A percentile compares a stretch with the other conserved stretches of the same genome.
phyloP scores from a whole-genome alignment of 2,888 invertebrate species.

The Lepidocyrtoides sp. region DNA sequence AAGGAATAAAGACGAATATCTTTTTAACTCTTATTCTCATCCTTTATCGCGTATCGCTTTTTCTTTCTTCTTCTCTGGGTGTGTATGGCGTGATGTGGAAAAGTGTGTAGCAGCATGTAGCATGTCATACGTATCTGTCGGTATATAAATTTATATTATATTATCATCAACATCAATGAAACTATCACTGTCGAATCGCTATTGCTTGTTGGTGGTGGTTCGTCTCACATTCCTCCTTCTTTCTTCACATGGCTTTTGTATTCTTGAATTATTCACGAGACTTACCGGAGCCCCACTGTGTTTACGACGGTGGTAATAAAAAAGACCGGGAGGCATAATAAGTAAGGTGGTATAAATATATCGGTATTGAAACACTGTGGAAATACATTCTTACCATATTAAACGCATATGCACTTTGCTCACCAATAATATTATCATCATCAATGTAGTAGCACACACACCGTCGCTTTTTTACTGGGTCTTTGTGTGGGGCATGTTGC shows the following conservation, averaged over 20 bases:
- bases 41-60: constrained; percentile 41
- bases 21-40: constrained; percentile 52
- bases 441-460: constrained; percentile 23
- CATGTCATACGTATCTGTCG: not conserved
- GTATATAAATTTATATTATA: constrained; percentile 49
- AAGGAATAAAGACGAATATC: constrained; percentile 58
- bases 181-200: constrained; percentile 4
- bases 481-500: constrained; percentile 26
- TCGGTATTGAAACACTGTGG: not conserved
- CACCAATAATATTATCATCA: constrained; percentile 16
- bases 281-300: constrained; percentile 65
- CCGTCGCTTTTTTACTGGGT: constrained; percentile 3
- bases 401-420: not conserved
- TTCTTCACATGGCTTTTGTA: constrained; percentile 65
- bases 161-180: constrained; percentile 14
- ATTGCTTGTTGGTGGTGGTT: not conserved
- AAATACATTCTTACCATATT: no score
- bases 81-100: no score
- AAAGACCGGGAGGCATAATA: constrained; percentile 52
- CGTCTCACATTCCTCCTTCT: constrained; percentile 28
- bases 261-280: constrained; percentile 68
- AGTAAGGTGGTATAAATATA: constrained; percentile 44
- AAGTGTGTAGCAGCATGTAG: no score
- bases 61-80: constrained; percentile 5
- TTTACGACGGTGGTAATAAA: constrained; percentile 69